phyloP scores from a whole-genome alignment of 2,888 invertebrate species.

The Rotaria magnacalcarata region DNA sequence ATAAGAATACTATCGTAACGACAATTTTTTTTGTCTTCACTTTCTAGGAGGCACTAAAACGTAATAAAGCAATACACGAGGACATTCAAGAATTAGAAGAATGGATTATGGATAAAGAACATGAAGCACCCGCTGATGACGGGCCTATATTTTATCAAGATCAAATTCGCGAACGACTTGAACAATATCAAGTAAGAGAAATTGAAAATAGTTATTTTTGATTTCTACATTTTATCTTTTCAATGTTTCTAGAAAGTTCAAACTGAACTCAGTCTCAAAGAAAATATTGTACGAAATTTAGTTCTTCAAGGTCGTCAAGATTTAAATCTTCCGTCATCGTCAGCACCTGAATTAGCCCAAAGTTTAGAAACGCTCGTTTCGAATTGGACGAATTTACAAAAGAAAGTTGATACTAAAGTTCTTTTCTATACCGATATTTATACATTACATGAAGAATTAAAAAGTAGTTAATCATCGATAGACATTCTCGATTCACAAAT shows the following conservation, averaged over 20 bases:
- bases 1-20: no score
- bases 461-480: slow-evolving; percentile 48
- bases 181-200: background rate
- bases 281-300: slow-evolving; percentile 64
- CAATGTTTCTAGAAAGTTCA: slow-evolving; percentile 67
- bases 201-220: background rate
- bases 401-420: slow-evolving; percentile 52
- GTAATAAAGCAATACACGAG: slow-evolving; percentile 13
- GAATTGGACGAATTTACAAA: slow-evolving; percentile 53
- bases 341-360: slow-evolving; percentile 53
- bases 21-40: no score
- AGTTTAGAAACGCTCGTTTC: slow-evolving; percentile 52
- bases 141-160: slow-evolving; percentile 33
- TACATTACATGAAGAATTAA: slow-evolving; percentile 49
- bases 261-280: slow-evolving; percentile 70
- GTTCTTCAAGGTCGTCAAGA: slow-evolving; percentile 66
- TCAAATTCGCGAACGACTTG: slow-evolving; percentile 12
- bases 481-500: no score
- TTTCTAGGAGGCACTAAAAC: slow-evolving; percentile 28
- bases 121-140: slow-evolving; percentile 32
- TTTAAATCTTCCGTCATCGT: slow-evolving; percentile 62
- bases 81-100: slow-evolving; percentile 31
- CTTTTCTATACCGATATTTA: slow-evolving; percentile 49
- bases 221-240: background rate
- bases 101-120: slow-evolving; percentile 36